Base-by-base conservation (phyloP, 2,888 invertebrate species). In the Acanthacorydalis orientalis region DNA sequence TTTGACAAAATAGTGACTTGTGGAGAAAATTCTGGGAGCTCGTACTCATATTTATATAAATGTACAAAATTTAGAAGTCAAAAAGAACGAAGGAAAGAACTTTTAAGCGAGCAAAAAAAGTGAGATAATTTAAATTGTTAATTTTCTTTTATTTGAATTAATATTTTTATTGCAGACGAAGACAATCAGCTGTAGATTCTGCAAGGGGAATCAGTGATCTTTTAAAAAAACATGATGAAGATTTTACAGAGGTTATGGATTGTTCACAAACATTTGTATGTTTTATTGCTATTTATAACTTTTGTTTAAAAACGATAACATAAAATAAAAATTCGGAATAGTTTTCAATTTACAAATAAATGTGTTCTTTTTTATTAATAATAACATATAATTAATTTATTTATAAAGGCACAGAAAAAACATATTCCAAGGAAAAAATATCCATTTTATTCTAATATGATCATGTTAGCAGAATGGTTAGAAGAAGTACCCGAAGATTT, bases 391-490 rank as follows among this genome's bases (percentile, higher is more conserved):
- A 38, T 15, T 9, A 14, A 14, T 38, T 42, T 42, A 7, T 35
- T 37, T 37, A 11, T 35, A 35, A 1, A 42, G 42, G 10, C 14
- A 2, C 16, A 23, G 15, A 42, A 42, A 42, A 42, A 12, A 23
- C 7, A 15, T 9, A 9, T 15, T 23, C 42, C 16, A n/a, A 31
- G 15, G 37, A 50, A 51, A 2, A 57, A 57, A 48, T 23, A 4
- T 23, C 23, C 23, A 23, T 52, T 53, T 40, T 67, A 60, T 52
- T 57, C 57, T 33, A 67, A 75, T 60, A 72, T 77, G 54, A 65
- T 95, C 7, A 95, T 95, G 86, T 60, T 84, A 49, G 93, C 95
- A 0, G 96, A 97, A 64, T 97, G 95, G 95, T 69, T 97, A 61
- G 69, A 83, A 1, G 88, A 95, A 54, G 76, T 83, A 48, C 97